Conservation (phyloP, 53 echinoderm and acorn worm species). For the Echinometra lucunter region DNA sequence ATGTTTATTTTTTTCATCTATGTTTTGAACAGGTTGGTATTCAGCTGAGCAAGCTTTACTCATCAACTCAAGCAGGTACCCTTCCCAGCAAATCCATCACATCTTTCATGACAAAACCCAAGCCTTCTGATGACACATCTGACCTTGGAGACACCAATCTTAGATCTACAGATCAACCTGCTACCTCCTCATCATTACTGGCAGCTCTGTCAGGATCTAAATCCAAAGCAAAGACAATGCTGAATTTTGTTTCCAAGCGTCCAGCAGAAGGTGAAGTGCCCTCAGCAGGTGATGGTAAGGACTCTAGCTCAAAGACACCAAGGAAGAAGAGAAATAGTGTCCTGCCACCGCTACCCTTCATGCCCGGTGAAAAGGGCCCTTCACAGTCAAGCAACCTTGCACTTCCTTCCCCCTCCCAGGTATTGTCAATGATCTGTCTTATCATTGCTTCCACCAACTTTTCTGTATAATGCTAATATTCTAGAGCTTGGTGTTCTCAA, state of each 20-base stretch:
- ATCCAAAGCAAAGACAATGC: slow-evolving; percentile 65
- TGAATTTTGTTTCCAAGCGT: slow-evolving; percentile 78
- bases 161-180: not conserved
- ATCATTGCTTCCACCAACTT: no score
- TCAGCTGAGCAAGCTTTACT: slow-evolving; percentile 65
- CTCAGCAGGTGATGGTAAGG: not conserved
- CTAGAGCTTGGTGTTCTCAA: no score
- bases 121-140: not conserved
- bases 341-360: slow-evolving; percentile 55
- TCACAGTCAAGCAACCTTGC: not conserved
- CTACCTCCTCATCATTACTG: not conserved
- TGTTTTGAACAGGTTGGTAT: slow-evolving; percentile 72
- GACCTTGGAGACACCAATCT: not conserved
- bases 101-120: slow-evolving; percentile 77
- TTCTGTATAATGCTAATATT: no score
- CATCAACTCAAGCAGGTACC: not conserved
- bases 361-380: not conserved
- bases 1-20: no score
- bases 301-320: not conserved
- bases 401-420: slow-evolving; percentile 89
- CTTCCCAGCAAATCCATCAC: slow-evolving; percentile 73
- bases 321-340: slow-evolving; percentile 56
- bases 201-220: slow-evolving; percentile 5
- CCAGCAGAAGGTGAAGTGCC: not conserved
- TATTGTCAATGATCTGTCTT: not conserved